These are phyloP conservation scores for Peromyscus aztecus DNA, from an alignment of 2,797 vertebrate genomes.

Conservation along the genomic window DNA sequence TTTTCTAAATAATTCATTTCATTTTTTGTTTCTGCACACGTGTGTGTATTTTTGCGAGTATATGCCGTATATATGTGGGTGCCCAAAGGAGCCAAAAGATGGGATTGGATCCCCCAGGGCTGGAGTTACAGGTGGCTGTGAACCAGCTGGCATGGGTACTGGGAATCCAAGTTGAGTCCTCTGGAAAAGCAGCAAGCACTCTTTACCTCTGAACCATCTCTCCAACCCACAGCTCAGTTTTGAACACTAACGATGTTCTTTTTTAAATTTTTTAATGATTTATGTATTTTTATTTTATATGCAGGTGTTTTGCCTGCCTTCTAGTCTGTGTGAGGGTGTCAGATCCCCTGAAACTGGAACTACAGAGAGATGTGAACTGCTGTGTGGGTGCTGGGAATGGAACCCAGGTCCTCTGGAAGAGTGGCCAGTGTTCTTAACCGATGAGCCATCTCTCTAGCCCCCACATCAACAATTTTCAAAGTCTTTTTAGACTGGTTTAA, in stretches of 20 bases:
- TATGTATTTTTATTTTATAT: too few relatives aligned
- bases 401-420: too few relatives aligned
- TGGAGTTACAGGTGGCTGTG: not conserved
- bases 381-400: too few relatives aligned
- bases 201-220: not conserved
- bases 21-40: not conserved
- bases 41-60: not conserved
- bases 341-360: too few relatives aligned
- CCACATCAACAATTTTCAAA: not conserved
- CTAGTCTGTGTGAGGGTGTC: too few relatives aligned
- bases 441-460: too few relatives aligned
- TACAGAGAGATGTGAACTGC: too few relatives aligned
- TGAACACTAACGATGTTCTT: not conserved
- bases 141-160: not conserved
- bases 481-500: slow-evolving; percentile 40
- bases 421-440: too few relatives aligned
- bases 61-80: not conserved
- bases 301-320: too few relatives aligned
- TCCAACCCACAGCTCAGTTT: not conserved
- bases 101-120: not conserved
- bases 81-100: too few relatives aligned
- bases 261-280: not conserved
- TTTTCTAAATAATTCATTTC: not conserved
- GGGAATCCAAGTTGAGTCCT: not conserved
- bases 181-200: not conserved